Base-by-base conservation (phyloP, 2,797 vertebrate genomes). In the Gobionotothen gibberifrons region DNA sequence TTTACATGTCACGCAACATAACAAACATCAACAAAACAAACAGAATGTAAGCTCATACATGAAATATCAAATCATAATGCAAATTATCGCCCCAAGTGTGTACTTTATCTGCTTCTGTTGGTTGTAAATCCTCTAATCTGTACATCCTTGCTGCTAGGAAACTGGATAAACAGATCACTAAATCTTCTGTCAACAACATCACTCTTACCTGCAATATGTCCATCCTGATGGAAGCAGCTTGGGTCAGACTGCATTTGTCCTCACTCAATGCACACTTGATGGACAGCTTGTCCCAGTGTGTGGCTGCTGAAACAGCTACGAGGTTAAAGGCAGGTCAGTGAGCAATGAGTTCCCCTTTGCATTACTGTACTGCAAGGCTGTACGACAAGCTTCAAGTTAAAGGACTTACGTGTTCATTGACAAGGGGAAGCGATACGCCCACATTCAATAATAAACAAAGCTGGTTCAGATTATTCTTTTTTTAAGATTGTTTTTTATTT, bases 291-390 rank as follows among this genome's bases (percentile, higher is more conserved):
- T 89, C 74, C 74, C 76, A 73, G 84, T 70, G 81, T 86, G 82
- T 69, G 55, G 77, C 62, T 65, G 7, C 49, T 75, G 59, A 85
- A 87, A 87, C 88, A 80, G 75, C 74, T 74, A 73, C 60, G 40
- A 44, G 89, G 87, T 88, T 88, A 91, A 89, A 85, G 85, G 64
- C 80, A 86, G 90, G 87, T 89, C 89, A 89, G 69, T 64, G 83
- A 85, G 78, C 81, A 88, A 69, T 81, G 69, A 67, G 68, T 77
- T 63, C 76, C 60, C 59, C 32, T 17, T 72, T 77, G 67, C 78
- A 83, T 82, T 69, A 69, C 82, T 69, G 64, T 58, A 44, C 66
- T 40, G 65, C 58, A 46, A 61, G 67, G 58, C 72, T 63, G 79
- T 77, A 76, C 59, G 56, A 55, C 44, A 49, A 29, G 52, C 51